Evolutionary conservation across 2,888 invertebrate species (phyloP).

Genomic region (Zygothrica quintamaculata): DNA sequence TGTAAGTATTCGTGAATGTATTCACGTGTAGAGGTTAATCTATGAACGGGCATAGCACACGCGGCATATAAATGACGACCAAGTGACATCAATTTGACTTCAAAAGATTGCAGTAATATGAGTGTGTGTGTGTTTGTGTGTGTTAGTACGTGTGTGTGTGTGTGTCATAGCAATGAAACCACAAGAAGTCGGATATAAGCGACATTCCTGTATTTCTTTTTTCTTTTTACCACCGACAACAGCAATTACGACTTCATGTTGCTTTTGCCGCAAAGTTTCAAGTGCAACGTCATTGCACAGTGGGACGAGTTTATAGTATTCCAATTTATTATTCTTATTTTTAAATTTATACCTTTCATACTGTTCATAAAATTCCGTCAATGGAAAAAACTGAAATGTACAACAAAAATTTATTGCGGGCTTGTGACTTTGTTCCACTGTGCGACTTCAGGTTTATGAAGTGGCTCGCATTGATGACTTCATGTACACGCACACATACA

Average conservation of each 20-base stretch:
- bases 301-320: slow-evolving; percentile 8
- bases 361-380: too few species aligned
- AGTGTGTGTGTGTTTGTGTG: slow-evolving; percentile 8
- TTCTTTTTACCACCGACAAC: slow-evolving; percentile 38
- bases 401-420: too few species aligned
- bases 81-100: slow-evolving; percentile 69
- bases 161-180: slow-evolving; percentile 42
- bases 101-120: slow-evolving; percentile 47
- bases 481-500: slow-evolving; percentile 24
- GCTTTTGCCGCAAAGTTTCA: slow-evolving; percentile 55
- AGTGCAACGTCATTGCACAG: slow-evolving; percentile 57
- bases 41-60: slow-evolving; percentile 35
- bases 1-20: slow-evolving; percentile 13
- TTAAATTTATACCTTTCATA: too few species aligned
- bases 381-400: too few species aligned
- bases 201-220: too few species aligned
- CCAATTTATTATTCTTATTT: too few species aligned
- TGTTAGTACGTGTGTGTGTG: slow-evolving; percentile 19
- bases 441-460: slow-evolving; percentile 41
- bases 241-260: slow-evolving; percentile 53
- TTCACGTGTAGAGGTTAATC: slow-evolving; percentile 48
- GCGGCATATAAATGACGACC: slow-evolving; percentile 57
- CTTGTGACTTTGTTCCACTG: slow-evolving; percentile 32
- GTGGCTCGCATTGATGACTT: slow-evolving; percentile 58
- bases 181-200: slow-evolving; percentile 57